Percentiles rank a stretch among this genome's conserved stretches.
Evolutionary conservation across 2,797 vertebrate species (phyloP).

Genomic region (Rhabdophis nuchalis): DNA sequence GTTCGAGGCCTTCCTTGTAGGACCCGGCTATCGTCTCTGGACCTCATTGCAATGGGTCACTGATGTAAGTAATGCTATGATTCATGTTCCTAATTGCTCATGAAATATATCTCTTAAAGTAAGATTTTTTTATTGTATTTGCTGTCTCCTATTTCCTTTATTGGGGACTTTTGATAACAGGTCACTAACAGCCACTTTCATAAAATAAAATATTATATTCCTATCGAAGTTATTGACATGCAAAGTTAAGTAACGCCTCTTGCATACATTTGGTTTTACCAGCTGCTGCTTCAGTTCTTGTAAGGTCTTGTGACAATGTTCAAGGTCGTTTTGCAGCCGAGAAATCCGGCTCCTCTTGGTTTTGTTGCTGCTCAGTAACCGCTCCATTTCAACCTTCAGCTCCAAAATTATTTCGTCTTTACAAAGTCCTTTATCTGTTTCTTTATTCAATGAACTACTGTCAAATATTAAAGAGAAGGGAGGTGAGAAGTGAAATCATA

Average conservation of each 20-base stretch:
- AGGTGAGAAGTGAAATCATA: constrained; percentile 7
- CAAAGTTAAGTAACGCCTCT: constrained; percentile 62
- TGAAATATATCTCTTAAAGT: too few species aligned
- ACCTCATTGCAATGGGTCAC: too few species aligned
- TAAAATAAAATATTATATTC: not conserved
- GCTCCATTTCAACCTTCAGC: constrained; percentile 84
- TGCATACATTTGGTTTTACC: constrained; percentile 62
- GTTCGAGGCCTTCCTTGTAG: too few species aligned
- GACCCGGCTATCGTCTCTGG: too few species aligned
- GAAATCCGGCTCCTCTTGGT: constrained; percentile 82
- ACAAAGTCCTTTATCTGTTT: constrained; percentile 70
- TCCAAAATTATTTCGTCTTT: constrained; percentile 79
- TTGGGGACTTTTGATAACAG: too few species aligned
- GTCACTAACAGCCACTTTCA: not conserved
- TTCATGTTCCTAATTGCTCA: too few species aligned
- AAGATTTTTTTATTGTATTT: too few species aligned
- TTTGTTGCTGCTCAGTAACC: constrained; percentile 82
- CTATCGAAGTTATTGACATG: not conserved
- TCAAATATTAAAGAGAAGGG: constrained; percentile 4
- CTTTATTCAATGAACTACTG: constrained; percentile 65
- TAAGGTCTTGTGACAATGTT: constrained; percentile 60
- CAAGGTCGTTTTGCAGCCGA: constrained; percentile 80
- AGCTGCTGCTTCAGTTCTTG: constrained; percentile 75
- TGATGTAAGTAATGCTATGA: too few species aligned
- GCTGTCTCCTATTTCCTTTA: too few species aligned